phyloP scores from a whole-genome alignment of 2,113 vertebrate genomes.

The Todiramphus saurophagus region DNA sequence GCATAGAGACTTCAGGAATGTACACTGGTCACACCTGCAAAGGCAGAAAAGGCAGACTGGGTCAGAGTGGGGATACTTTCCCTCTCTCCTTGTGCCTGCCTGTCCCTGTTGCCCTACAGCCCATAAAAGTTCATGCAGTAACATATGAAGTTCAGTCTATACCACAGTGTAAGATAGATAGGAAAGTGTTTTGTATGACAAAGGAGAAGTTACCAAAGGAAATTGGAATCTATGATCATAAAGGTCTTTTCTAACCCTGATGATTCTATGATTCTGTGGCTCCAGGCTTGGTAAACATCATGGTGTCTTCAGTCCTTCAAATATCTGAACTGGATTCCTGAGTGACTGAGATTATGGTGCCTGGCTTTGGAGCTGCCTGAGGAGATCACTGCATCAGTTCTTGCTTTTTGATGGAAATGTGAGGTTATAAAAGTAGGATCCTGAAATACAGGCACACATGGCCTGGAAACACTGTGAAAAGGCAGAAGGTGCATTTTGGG shows the following conservation, averaged over 20 bases:
- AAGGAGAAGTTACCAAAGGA: not conserved
- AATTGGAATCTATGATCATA: not conserved
- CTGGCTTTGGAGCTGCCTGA: not conserved
- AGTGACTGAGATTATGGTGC: fast-evolving
- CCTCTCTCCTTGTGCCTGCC: not conserved
- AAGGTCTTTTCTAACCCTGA: too few species aligned
- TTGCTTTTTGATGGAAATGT: not conserved
- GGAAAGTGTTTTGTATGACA: not conserved
- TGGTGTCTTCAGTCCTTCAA: fast-evolving
- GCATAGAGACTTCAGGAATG: not conserved
- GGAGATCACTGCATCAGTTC: not conserved
- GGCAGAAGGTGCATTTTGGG: not conserved
- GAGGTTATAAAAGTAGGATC: not conserved
- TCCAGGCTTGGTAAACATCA: not conserved
- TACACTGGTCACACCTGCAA: not conserved
- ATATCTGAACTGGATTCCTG: not conserved
- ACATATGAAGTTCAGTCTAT: not conserved
- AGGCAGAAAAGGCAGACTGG: not conserved
- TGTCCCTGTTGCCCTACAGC: not conserved
- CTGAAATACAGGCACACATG: not conserved
- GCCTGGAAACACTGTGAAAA: not conserved
- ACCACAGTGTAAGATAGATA: not conserved
- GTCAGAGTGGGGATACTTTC: not conserved
- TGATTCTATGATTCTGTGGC: not conserved
- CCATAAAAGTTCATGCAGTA: not conserved